Evolutionary conservation across 2,113 vertebrate species (phyloP).

Genomic region (Pandion haliaetus): DNA sequence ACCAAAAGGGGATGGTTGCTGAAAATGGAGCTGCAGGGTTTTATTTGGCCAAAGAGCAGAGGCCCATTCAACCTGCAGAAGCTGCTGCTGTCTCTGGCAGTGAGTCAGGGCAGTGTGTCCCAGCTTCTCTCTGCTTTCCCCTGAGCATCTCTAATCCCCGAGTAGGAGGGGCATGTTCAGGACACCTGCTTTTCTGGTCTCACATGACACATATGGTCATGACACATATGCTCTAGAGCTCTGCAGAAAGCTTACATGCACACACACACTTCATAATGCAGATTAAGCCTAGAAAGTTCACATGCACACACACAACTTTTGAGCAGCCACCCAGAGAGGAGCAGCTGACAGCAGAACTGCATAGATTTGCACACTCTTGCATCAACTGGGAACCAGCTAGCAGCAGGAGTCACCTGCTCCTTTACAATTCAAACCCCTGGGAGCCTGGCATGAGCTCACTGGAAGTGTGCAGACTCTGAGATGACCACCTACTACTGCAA

Average conservation of each 20-base stretch:
- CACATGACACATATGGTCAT: background rate
- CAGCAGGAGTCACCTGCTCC: background rate
- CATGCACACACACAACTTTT: background rate
- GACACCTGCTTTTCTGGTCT: constrained; percentile 25
- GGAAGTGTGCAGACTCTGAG: background rate
- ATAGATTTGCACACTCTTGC: background rate
- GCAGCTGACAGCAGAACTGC: background rate
- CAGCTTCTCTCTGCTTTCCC: background rate
- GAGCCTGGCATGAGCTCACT: background rate
- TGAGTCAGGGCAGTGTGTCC: background rate
- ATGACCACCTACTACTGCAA: too few relatives aligned
- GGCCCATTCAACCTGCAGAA: background rate
- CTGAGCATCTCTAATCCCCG: background rate
- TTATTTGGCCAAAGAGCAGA: background rate
- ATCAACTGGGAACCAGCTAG: background rate
- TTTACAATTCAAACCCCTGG: background rate
- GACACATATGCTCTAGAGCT: constrained; percentile 5
- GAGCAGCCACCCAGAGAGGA: background rate
- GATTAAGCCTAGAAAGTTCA: constrained; percentile 21
- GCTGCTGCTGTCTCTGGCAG: background rate
- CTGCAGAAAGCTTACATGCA: background rate
- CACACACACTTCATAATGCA: background rate
- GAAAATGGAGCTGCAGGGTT: background rate
- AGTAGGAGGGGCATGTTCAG: constrained; percentile 29
- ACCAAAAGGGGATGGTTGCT: constrained; percentile 14